Evolutionary conservation across 1,140 invertebrate genomes (phyloP).

Genomic region (Ladona fulva): DNA sequence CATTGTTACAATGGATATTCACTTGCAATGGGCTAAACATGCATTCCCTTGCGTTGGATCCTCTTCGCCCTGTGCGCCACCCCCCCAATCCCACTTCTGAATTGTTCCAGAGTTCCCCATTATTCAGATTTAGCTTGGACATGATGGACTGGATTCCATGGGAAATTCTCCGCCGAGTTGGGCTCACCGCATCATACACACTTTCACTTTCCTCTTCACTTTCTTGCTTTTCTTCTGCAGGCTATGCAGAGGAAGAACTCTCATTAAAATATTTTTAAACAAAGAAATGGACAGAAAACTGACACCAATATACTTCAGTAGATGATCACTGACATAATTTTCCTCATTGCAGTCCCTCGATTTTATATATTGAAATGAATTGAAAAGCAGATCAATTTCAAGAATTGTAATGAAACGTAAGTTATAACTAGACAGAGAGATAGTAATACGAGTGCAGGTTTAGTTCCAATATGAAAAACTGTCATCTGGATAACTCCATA

Average conservation of each 20-base stretch:
- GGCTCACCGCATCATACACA: conserved; percentile 37
- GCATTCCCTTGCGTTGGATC: conserved; percentile 35
- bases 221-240: conserved; percentile 21
- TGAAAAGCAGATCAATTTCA: too few species aligned
- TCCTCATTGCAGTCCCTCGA: too few species aligned
- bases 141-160: conserved; percentile 81
- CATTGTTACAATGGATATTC: conserved; percentile 65
- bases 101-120: background rate
- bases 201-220: conserved; percentile 24
- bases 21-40: conserved; percentile 57
- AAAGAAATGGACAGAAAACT: too few species aligned
- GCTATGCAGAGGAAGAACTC: background rate
- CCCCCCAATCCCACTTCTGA: conserved; percentile 30
- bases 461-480: too few species aligned
- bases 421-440: too few species aligned
- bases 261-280: too few species aligned
- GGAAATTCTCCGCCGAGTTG: conserved; percentile 66
- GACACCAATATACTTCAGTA: too few species aligned
- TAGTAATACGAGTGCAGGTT: too few species aligned
- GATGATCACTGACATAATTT: too few species aligned
- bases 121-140: conserved; percentile 60
- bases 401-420: too few species aligned
- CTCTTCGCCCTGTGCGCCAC: conserved; percentile 37
- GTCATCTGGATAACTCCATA: too few species aligned
- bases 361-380: too few species aligned